Evolutionary conservation across 2,113 vertebrate species (phyloP), one percentile per base, ranked within the genome.

Genomic region (Notarius quadriscutis): DNA sequence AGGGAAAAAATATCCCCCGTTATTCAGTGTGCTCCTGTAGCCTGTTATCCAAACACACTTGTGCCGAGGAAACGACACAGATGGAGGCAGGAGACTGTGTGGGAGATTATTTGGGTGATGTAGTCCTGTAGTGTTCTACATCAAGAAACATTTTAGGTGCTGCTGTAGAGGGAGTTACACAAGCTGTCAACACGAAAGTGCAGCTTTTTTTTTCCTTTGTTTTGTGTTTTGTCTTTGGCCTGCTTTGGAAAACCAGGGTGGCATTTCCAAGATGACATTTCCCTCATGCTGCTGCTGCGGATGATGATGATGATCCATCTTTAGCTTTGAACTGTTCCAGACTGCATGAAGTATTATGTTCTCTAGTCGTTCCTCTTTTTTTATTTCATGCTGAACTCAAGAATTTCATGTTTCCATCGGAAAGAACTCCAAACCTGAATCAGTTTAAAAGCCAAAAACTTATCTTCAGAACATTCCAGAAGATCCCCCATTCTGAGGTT

Each of bases 1-100:
- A 48, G 60, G 34, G 69, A 79, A 62, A 53, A 79, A 57, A 27
- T 4, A 25, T 30, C 62, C 27, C 18, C 15, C 22, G 55, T 90
- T 77, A 82, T 78, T 81, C 85, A 20, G 11, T 84, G 84, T 30
- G 63, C 58, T 69, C 48, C 86, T 79, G 78, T 80, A 84, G 77
- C 74, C 82, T 84, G 75, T 51, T 84, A 78, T 86, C 75, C 53
- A 48, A 78, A 84, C 65, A 22, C 81, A 12, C 69, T 69, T 63
- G 67, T 48, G 57, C 20, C 7, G 65, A 69, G n/a, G 72, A 81
- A 62, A 27, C 22, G 48, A 74, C 77, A 74, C 75, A 55, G 20
- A 55, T 9, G 22, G 57, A 86, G 48, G 22, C 60, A 8, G 25
- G 51, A 25, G 72, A 41, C 72, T 20, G 82, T 34, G 25, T 20